phyloP scores from a whole-genome alignment of 1,140 invertebrate species.

The Sycophaga agraensis region DNA sequence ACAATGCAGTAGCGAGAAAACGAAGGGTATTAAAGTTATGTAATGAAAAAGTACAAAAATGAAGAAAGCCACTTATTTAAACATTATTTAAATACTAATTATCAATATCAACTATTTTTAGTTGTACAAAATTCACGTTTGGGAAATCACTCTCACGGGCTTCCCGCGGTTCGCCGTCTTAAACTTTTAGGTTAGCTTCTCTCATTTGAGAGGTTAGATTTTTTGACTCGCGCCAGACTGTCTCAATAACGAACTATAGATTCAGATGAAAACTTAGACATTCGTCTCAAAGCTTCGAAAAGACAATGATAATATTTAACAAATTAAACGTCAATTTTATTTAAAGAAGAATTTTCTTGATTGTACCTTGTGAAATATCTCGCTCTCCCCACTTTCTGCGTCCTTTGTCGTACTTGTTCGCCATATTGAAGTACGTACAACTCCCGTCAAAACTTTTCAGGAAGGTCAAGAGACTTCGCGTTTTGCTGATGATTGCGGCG shows the following conservation, averaged over 20 bases:
- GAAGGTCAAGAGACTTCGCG: conserved; percentile 15
- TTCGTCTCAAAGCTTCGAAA: background rate
- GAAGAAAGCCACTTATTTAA: background rate
- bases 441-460: conserved; percentile 26
- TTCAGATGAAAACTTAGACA: background rate
- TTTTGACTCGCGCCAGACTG: conserved; percentile 2
- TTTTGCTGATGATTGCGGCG: background rate
- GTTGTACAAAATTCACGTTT: conserved; percentile 9
- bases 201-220: conserved; percentile 4
- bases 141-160: conserved; percentile 17
- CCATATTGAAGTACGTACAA: conserved; percentile 55
- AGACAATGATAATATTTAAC: background rate
- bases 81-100: background rate
- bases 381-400: conserved; percentile 58
- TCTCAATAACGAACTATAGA: background rate
- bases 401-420: conserved; percentile 60
- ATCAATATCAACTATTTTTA: conserved; percentile 8
- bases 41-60: background rate
- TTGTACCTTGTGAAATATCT: conserved; percentile 58
- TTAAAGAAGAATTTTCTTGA: conserved; percentile 9
- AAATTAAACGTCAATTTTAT: conserved; percentile 8
- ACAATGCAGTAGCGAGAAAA: conserved; percentile 19
- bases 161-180: conserved; percentile 24
- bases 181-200: conserved; percentile 26
- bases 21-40: conserved; percentile 10